Base-by-base conservation (phyloP, 2,888 invertebrate species). In the Cinara cedri region DNA sequence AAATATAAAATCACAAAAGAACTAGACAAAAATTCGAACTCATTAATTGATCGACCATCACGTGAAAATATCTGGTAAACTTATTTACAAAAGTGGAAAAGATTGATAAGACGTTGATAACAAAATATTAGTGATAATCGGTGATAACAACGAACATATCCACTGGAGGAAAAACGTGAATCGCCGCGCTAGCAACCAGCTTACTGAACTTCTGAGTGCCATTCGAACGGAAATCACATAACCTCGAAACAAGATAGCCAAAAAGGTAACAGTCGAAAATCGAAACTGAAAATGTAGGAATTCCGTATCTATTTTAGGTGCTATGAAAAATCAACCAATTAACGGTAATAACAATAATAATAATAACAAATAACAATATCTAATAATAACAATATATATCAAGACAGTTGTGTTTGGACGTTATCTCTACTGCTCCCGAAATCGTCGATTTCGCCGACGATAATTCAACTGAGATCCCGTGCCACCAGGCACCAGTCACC, bases 271-370 rank as follows among this genome's bases (percentile, higher is more conserved):
- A 8, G 1, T 42, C 19, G 57, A 26, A 10, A 8, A 3, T 42
- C 19, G 57, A 26, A 10, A 51, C n/a, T 44, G 26, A 76, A 21
- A 55, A 46, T 76, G 26, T 66, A n/a, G 55, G 76, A 68, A 76
- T 60, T 60, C 57, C 19, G 34, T 76, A 76, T 76, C 68, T 76
- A 76, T 76, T 76, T 76, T 68, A 46, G 55, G 57, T 55, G 57
- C 26, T 44, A 16, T 14, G 24, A 54, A 68, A 65, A 44, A 44
- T 10, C 49, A 34, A 34, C 60, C 16, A 34, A 60, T 34, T 34
- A 34, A 16, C 34, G 6, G 16, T 16, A 34, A 34, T 60, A 60
- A 34, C 16, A 60, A 60, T 60, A 60, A 57, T 14, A 24, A 11
- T 26, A 26, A 34, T 54, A 70, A 66, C 21, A 66, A 55, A 16